A percentile compares a stretch with the other conserved stretches of the same genome.
Evolutionary conservation across 2,888 invertebrate genomes (phyloP).

Genomic region (Volucella inanis): DNA sequence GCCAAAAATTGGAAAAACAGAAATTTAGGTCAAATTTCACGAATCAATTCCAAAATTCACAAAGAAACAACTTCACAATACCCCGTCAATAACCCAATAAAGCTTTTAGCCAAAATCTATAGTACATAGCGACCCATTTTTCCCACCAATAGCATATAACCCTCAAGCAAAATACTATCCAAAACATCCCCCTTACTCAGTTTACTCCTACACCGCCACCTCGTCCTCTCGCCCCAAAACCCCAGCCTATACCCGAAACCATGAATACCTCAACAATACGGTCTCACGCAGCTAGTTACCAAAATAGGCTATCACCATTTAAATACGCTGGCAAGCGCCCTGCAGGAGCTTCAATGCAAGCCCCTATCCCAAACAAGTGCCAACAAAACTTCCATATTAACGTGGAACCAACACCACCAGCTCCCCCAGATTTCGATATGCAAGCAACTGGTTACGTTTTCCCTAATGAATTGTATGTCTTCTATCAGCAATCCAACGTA

Average conservation of each 20-base stretch:
- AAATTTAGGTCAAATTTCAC: conserved; percentile 1
- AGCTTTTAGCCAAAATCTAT: neutral
- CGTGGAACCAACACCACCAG: neutral
- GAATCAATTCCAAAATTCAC: neutral
- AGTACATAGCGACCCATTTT: neutral
- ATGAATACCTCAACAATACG: neutral
- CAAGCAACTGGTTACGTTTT: conserved; percentile 17
- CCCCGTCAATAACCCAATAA: conserved; percentile 6
- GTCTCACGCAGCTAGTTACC: neutral
- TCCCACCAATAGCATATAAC: conserved; percentile 19
- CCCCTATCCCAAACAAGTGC: neutral
- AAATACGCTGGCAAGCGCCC: neutral
- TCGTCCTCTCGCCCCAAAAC: neutral
- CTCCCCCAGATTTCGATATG: conserved; percentile 3
- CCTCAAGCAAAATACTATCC: conserved; percentile 13
- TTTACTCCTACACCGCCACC: neutral
- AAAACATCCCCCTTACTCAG: conserved; percentile 4
- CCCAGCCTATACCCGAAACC: neutral
- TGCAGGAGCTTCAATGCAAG: neutral
- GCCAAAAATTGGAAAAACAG: too few relatives aligned
- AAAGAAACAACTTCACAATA: neutral
- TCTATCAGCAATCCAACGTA: conserved; percentile 14
- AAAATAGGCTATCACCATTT: neutral
- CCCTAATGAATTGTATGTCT: too few relatives aligned
- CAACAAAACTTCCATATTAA: neutral